Conservation (phyloP, 2,888 invertebrate species). For the Tinea trinotella region DNA sequence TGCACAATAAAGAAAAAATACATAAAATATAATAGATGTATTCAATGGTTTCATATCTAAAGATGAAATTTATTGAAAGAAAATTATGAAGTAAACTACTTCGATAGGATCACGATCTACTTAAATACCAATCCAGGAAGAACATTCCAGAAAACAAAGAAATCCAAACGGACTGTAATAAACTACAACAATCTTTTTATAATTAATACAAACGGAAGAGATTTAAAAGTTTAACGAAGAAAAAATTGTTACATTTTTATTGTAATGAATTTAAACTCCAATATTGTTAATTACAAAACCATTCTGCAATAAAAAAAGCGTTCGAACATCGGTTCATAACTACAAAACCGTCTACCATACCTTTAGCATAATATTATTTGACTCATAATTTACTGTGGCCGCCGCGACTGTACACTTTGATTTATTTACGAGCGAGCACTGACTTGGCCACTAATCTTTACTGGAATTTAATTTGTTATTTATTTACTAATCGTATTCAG, state of each 20-base stretch:
- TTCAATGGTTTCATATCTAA: no score
- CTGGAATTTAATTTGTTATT: constrained; percentile 66
- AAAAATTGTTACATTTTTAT: no score
- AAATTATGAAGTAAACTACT: no score
- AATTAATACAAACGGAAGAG: no score
- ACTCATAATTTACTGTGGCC: constrained; percentile 57
- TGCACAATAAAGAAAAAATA: no score
- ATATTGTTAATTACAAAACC: constrained; percentile 10
- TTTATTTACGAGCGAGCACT: constrained; percentile 62
- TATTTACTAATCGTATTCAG: constrained; percentile 51
- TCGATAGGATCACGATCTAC: no score
- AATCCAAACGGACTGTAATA: no score
- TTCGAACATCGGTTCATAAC: neutral
- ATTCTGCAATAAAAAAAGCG: neutral
- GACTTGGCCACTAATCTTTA: constrained; percentile 60
- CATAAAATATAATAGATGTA: no score
- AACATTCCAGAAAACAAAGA: no score
- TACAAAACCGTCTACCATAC: constrained; percentile 20
- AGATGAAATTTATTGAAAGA: no score
- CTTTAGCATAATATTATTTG: constrained; percentile 64
- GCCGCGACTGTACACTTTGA: constrained; percentile 47
- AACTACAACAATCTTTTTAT: no score
- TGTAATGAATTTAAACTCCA: neutral
- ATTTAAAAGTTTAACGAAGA: neutral
- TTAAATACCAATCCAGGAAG: no score